Evolutionary conservation across 1,140 invertebrate genomes (phyloP).

Genomic region (Tetramorium alpestre): DNA sequence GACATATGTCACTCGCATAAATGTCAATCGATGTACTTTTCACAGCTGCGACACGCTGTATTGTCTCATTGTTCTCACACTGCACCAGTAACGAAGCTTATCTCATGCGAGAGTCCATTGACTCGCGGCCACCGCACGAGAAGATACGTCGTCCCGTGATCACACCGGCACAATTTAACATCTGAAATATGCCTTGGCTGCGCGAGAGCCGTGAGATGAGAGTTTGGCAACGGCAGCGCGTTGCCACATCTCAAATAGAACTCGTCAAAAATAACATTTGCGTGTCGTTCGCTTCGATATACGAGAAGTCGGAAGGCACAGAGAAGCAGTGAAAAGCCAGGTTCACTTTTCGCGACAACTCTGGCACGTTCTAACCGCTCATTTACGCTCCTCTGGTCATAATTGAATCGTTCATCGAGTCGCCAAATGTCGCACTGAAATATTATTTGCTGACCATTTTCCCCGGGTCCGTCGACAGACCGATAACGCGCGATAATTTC

Average conservation of each 20-base stretch:
- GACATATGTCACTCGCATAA: constrained; percentile 56
- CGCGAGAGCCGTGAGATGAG: constrained; percentile 70
- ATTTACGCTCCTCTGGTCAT: constrained; percentile 33
- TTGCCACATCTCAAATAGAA: constrained; percentile 78
- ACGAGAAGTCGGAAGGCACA: constrained; percentile 10
- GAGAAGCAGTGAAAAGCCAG: constrained; percentile 55
- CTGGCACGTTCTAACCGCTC: constrained; percentile 22
- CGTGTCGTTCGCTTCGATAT: constrained; percentile 28
- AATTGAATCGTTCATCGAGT: constrained; percentile 4
- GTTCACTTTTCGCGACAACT: constrained; percentile 58
- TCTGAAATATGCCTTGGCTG: constrained; percentile 72
- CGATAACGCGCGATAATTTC: constrained; percentile 66
- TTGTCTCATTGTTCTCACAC: constrained; percentile 48
- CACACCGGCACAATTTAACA: constrained; percentile 74
- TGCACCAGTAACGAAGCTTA: constrained; percentile 53
- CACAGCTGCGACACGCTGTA: constrained; percentile 35
- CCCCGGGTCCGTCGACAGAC: not conserved
- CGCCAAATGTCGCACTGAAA: constrained; percentile 43
- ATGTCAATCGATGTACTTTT: constrained; percentile 14
- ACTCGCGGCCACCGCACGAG: constrained; percentile 63
- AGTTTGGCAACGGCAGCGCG: constrained; percentile 74
- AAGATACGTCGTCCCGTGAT: constrained; percentile 41
- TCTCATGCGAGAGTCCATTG: constrained; percentile 71
- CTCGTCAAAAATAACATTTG: constrained; percentile 77
- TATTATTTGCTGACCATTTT: not conserved